Evolutionary conservation across 2,797 vertebrate species (phyloP).

Genomic region (Hydrophis major): DNA sequence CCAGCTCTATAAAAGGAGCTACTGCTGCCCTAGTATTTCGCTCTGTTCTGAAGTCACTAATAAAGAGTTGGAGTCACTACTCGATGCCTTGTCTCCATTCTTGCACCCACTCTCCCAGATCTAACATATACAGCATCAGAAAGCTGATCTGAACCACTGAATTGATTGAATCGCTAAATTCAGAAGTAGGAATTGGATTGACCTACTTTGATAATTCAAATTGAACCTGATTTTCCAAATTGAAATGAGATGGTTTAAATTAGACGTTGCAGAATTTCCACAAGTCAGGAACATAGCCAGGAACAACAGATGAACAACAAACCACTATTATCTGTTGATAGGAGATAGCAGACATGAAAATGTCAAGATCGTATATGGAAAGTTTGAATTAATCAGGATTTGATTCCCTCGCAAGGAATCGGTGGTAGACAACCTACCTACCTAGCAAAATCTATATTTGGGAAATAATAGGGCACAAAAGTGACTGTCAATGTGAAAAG

Average conservation of each 20-base stretch:
- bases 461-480: neutral
- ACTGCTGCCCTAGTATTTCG: no score
- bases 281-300: neutral
- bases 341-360: neutral
- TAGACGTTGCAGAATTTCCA: neutral
- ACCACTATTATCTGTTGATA: neutral
- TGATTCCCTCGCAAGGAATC: neutral
- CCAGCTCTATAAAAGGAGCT: no score
- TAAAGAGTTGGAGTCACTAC: no score
- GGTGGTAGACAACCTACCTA: neutral
- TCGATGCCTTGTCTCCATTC: no score
- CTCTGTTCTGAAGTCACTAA: no score
- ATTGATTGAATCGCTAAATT: neutral
- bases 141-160: neutral
- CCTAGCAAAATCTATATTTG: neutral
- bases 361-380: neutral
- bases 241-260: neutral
- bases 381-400: neutral
- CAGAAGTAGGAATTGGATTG: neutral
- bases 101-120: no score
- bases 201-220: neutral
- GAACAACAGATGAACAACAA: neutral
- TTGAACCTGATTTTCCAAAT: neutral
- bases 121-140: neutral
- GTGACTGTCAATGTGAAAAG: neutral